A percentile compares a stretch with the other conserved stretches of the same genome.
phyloP scores from a whole-genome alignment of 2,797 vertebrate genomes.

The Masticophis lateralis region DNA sequence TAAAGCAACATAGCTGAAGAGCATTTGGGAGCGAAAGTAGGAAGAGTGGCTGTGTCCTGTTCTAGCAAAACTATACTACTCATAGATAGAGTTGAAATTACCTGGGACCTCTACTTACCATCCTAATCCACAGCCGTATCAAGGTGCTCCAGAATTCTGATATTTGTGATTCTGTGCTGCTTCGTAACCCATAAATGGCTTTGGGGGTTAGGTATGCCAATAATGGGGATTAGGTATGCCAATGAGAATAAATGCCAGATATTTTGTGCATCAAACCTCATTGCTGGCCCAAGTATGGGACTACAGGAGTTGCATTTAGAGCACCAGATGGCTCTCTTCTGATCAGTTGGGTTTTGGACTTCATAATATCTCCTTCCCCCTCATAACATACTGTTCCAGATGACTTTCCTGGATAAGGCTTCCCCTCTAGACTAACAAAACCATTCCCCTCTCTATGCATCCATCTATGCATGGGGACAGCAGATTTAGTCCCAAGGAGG shows the following conservation, averaged over 20 bases:
- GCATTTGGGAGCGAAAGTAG: background rate
- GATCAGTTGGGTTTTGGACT: background rate
- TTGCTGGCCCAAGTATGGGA: background rate
- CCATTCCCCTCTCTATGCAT: background rate
- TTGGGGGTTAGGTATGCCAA: background rate
- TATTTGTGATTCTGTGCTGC: background rate
- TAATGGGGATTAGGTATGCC: background rate
- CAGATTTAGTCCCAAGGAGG: background rate
- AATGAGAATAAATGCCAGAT: background rate
- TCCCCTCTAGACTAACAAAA: background rate
- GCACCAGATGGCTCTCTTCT: background rate
- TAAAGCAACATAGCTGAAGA: background rate
- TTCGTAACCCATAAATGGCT: background rate
- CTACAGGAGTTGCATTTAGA: background rate
- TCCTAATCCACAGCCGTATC: background rate
- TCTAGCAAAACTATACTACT: background rate
- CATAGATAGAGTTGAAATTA: background rate
- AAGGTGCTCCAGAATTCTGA: background rate
- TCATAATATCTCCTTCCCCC: background rate
- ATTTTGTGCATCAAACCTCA: background rate
- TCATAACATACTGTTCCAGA: background rate
- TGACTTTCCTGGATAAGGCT: background rate
- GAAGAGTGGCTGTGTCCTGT: background rate
- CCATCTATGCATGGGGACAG: background rate
- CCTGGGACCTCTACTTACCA: background rate